Conservation (phyloP, 2,888 invertebrate species). For the Apotomis capreana region DNA sequence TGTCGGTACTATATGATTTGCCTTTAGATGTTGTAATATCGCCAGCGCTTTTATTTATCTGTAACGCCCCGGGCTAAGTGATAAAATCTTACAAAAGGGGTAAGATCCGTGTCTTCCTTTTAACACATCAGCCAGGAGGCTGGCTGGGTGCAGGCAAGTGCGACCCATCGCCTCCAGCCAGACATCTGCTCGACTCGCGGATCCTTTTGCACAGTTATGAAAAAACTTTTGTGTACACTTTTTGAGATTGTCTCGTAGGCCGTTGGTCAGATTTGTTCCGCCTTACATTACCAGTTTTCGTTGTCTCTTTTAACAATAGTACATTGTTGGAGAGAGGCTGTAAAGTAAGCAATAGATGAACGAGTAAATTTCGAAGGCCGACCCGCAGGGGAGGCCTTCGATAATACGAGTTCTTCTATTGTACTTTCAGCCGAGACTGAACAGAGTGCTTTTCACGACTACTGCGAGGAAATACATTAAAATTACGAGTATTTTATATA, state of each 20-base stretch:
- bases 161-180: conserved; percentile 67
- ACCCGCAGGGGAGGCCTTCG: too few species aligned
- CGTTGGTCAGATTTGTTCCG: conserved; percentile 57
- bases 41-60: conserved; percentile 53
- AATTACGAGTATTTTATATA: too few species aligned
- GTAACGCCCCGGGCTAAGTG: conserved; percentile 67
- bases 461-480: too few species aligned
- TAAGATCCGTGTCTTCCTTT: conserved; percentile 70
- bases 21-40: conserved; percentile 29
- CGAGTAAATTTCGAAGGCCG: too few species aligned
- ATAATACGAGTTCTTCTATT: too few species aligned
- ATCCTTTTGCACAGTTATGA: conserved; percentile 77
- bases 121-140: conserved; percentile 76
- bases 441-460: too few species aligned
- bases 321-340: too few species aligned
- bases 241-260: conserved; percentile 69
- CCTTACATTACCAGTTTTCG: conserved; percentile 48
- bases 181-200: conserved; percentile 69
- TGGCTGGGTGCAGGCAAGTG: conserved; percentile 56
- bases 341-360: too few species aligned
- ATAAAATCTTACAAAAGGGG: conserved; percentile 70
- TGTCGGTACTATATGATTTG: conserved; percentile 1
- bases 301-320: conserved; percentile 28
- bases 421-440: too few species aligned
- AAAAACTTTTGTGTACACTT: conserved; percentile 77